Percentiles rank a stretch among this genome's conserved stretches.
phyloP scores from a whole-genome alignment of 2,797 vertebrate species.

The Pangasius larnaudii region DNA sequence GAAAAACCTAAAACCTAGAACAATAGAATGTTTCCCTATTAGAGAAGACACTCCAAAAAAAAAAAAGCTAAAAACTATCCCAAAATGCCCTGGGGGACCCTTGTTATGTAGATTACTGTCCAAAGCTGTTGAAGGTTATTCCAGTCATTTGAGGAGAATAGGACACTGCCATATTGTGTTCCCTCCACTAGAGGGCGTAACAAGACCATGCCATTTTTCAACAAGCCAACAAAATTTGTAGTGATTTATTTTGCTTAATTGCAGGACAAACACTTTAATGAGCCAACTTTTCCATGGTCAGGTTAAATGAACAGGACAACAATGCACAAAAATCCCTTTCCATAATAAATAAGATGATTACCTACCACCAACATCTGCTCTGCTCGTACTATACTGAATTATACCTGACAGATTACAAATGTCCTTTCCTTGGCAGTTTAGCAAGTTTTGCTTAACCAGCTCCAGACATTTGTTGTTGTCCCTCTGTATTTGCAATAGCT shows the following conservation, averaged over 20 bases:
- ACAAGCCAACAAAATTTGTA: background rate
- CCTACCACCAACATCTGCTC: background rate
- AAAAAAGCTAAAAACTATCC: background rate
- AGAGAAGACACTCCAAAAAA: background rate
- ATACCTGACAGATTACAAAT: constrained; percentile 9
- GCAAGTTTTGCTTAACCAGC: background rate
- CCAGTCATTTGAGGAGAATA: background rate
- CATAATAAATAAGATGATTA: background rate
- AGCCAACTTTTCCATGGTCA: constrained; percentile 11
- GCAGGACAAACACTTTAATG: background rate
- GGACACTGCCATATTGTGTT: background rate
- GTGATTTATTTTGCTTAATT: background rate
- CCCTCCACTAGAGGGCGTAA: constrained; percentile 47
- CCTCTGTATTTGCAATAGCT: constrained; percentile 22
- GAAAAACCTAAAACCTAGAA: background rate
- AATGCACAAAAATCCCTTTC: background rate
- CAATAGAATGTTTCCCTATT: background rate
- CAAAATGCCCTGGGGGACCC: background rate
- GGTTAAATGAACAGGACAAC: background rate
- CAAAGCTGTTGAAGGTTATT: background rate
- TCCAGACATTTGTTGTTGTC: background rate
- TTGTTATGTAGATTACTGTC: background rate
- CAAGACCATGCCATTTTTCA: constrained; percentile 7
- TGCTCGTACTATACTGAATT: background rate
- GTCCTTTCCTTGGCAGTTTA: constrained; percentile 10